Evolutionary conservation across 2,888 invertebrate species (phyloP), one percentile per base, ranked within the genome.

Genomic region (Andrena chrysosceles): DNA sequence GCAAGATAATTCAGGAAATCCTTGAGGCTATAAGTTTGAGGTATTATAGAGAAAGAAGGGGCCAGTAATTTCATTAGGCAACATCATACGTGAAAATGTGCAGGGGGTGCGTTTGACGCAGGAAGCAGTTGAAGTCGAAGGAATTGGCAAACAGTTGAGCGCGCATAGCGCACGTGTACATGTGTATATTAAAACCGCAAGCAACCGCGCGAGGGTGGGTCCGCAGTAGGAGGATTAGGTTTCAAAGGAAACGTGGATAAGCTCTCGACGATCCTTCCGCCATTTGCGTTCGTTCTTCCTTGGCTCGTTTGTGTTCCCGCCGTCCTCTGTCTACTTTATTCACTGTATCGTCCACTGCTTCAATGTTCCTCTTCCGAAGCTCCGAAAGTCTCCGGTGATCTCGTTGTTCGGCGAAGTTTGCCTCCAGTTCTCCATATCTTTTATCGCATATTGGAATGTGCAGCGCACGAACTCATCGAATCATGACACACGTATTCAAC

Each of bases 101-200:
- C 13, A 20, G n/a, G 49, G n/a, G 33, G n/a, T 42, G 42, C 13
- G 31, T 67, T 66, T 35, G 31, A 10, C 35, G 48, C 16, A 33
- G 35, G 10, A 42, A 13, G 8, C 49, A 31, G 63, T 20, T 20
- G 77, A 77, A 42, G 63, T 35, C 49, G 77, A 77, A 77, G 29
- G 29, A 78, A 60, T 78, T 20, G 52, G 23, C 31, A 35, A 31
- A 56, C 42, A 7, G 75, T 62, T 73, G 10, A 16, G 20, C 23
- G 35, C 49, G 23, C n/a, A 26, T 16, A 42, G 31, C 54, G n/a
- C 23, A 26, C 31, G 75, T 8, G 42, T 31, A 49, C 71, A 31
- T 23, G 68, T 59, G 59, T 68, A 74, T 33, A 74, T 68, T 49
- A 56, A 74, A 74, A 26, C 16, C 54, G 35, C 71, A 68, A 26